These are phyloP conservation scores for Lepilemur ruficaudatus DNA, from an alignment of 2,797 vertebrate genomes.

Conservation along the genomic window DNA sequence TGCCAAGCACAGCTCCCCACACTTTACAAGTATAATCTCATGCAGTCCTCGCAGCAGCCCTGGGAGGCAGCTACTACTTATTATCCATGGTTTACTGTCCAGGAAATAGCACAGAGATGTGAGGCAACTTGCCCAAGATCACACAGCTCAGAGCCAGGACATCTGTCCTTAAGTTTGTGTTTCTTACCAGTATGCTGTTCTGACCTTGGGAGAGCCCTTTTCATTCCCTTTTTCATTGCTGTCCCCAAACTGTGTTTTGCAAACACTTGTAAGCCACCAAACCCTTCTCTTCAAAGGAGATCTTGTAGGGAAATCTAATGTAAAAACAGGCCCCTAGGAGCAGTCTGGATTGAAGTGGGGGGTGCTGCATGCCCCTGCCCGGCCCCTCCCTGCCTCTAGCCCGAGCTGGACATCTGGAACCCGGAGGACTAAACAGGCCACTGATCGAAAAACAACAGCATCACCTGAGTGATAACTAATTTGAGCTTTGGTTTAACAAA, in stretches of 20 bases:
- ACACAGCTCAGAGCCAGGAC: neutral
- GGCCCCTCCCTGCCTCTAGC: neutral
- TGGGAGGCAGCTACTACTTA: neutral
- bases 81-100: neutral
- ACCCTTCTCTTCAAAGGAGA: neutral
- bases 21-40: neutral
- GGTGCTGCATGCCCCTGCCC: neutral
- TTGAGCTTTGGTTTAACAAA: neutral
- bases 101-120: neutral
- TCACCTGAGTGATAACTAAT: neutral
- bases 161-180: neutral
- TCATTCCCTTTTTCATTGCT: neutral
- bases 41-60: neutral
- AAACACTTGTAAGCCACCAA: neutral
- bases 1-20: neutral
- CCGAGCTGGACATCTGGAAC: neutral
- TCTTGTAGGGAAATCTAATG: neutral
- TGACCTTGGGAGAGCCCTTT: neutral
- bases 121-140: neutral
- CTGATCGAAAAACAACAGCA: neutral
- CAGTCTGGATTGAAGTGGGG: too few relatives aligned
- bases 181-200: neutral
- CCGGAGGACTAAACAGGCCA: neutral
- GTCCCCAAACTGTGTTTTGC: neutral
- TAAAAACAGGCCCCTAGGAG: neutral